phyloP scores from a whole-genome alignment of 2,113 vertebrate species.

The Ursus arctos region DNA sequence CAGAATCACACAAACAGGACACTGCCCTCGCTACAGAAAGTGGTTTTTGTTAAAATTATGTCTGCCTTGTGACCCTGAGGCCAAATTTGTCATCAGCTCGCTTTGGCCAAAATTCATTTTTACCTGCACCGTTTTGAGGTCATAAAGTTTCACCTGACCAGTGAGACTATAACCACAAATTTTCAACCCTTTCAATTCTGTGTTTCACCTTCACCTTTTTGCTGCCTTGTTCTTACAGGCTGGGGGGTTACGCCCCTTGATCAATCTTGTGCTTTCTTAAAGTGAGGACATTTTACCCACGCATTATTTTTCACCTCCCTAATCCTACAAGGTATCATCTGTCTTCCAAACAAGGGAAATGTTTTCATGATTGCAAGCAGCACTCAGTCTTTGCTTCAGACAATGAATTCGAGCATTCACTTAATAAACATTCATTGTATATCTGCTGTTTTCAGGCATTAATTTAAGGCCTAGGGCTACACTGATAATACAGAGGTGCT shows the following conservation, averaged over 20 bases:
- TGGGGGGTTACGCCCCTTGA: slow-evolving; percentile 28
- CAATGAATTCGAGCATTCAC: neutral
- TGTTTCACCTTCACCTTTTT: slow-evolving; percentile 52
- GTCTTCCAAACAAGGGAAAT: slow-evolving; percentile 51
- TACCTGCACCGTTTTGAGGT: slow-evolving; percentile 55
- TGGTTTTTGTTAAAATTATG: slow-evolving; percentile 30
- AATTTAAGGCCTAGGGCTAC: neutral
- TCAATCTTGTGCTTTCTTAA: slow-evolving; percentile 66
- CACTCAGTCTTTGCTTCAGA: slow-evolving; percentile 16
- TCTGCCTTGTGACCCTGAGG: neutral
- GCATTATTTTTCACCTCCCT: slow-evolving; percentile 53
- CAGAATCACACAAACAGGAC: neutral
- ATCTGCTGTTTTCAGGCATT: neutral
- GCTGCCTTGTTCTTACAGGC: slow-evolving; percentile 27
- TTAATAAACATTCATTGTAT: neutral
- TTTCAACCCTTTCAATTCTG: slow-evolving; percentile 16
- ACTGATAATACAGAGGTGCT: neutral
- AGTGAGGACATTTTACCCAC: slow-evolving; percentile 54
- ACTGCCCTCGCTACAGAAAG: neutral
- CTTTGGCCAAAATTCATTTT: slow-evolving; percentile 45
- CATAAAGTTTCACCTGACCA: slow-evolving; percentile 32
- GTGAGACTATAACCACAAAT: slow-evolving; percentile 61
- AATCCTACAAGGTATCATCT: neutral
- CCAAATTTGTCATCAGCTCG: slow-evolving; percentile 56
- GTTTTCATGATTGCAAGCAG: neutral